Evolutionary conservation across 2,888 invertebrate species (phyloP), one percentile per base, ranked within the genome.

Genomic region (Drosophila neotestacea): DNA sequence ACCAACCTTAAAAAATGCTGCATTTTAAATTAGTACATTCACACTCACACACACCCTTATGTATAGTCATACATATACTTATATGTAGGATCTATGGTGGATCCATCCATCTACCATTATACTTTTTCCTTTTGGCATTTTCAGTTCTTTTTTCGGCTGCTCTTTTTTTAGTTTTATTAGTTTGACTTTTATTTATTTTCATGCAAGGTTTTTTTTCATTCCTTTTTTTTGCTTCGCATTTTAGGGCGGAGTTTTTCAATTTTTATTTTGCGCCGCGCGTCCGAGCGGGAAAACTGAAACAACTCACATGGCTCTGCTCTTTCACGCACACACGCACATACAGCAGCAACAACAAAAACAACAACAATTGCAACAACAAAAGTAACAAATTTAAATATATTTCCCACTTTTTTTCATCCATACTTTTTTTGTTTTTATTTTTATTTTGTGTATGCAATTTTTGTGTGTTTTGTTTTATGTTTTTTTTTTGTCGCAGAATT

Each of bases 241-340:
- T 91, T 89, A 90, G 92, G 92, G 92, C 92, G 92, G 92, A 90
- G 92, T 92, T 92, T 92, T 92, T 92, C 89, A 88, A 87, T 90
- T 92, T 91, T 91, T 90, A 90, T 92, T 91, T 90, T 89, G 82
- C 75, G 50, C 44, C 68, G 58, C 70, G 81, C 73, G 78, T 68
- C 58, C 64, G 84, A 82, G 73, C 61, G 89, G 84, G 85, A 61
- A 69, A 81, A 70, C 71, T 54, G 71, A 63, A 73, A 58, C 51
- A 71, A 60, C 54, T 65, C 67, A 55, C 52, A 63, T 61, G 39
- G 36, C 67, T 51, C 71, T 71, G 66, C 73, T 77, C 76, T 69
- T 69, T 60, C 76, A 70, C 81, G 60, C 64, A 71, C 77, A 64
- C 56, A 30, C 65, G 60, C 59, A 60, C 64, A 60, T 62, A 55